A percentile compares a stretch with the other conserved stretches of the same genome.
Conservation (phyloP, 2,888 invertebrate genomes). For the Pherbina coryleti region DNA sequence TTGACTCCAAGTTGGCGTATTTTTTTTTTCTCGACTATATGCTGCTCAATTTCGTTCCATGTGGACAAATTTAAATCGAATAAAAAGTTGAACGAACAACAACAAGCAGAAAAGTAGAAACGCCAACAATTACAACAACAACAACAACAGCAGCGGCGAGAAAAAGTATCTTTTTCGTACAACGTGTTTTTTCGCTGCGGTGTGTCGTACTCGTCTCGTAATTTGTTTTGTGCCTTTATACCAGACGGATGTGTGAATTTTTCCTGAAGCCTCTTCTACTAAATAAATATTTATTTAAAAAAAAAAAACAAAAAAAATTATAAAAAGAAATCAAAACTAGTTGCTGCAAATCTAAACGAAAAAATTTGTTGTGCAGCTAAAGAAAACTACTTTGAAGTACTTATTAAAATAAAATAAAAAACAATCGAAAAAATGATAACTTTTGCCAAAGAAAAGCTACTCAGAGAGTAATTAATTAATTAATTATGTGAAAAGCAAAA, state of each 20-base stretch:
- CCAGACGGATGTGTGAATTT: slow-evolving; percentile 35
- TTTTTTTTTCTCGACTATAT: background rate
- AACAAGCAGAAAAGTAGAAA: slow-evolving; percentile 5
- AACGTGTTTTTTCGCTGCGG: slow-evolving; percentile 32
- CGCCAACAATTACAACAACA: slow-evolving; percentile 15
- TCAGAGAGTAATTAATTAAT: background rate
- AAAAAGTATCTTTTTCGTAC: slow-evolving; percentile 31
- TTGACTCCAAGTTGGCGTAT: background rate
- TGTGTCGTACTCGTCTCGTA: slow-evolving; percentile 19
- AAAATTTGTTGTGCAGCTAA: background rate
- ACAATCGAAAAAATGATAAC: background rate
- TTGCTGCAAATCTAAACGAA: background rate
- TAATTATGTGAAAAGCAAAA: background rate
- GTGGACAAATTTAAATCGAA: slow-evolving; percentile 34
- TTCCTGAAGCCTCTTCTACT: slow-evolving; percentile 10
- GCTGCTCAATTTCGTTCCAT: slow-evolving; percentile 25
- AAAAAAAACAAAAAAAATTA: background rate
- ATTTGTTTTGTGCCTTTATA: slow-evolving; percentile 35
- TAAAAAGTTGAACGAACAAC: background rate
- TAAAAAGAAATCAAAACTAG: background rate
- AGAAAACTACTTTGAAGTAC: background rate
- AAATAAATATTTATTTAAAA: background rate
- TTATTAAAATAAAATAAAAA: background rate
- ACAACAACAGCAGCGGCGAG: slow-evolving; percentile 15
- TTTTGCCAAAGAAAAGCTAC: background rate